phyloP scores from a whole-genome alignment of 2,113 vertebrate genomes.

The Atractosteus spatula region DNA sequence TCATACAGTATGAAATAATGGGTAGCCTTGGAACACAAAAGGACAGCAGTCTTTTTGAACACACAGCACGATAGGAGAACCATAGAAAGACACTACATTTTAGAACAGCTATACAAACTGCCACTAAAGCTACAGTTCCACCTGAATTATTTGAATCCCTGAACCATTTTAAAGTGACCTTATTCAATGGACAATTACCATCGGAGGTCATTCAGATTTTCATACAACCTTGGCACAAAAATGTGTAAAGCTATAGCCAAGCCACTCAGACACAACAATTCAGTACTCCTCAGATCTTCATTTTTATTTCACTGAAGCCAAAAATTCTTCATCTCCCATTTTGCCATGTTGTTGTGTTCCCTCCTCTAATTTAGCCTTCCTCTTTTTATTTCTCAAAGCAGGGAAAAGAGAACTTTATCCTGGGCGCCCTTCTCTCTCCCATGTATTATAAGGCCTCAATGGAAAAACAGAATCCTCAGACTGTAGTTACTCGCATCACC shows the following conservation, averaged over 20 bases:
- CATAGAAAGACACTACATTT: not conserved
- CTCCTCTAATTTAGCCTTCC: not conserved
- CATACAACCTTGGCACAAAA: not conserved
- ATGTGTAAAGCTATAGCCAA: not conserved
- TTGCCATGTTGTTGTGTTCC: not conserved
- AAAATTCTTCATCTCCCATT: not conserved
- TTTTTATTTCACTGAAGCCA: not conserved
- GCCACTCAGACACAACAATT: not conserved
- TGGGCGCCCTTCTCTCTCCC: not conserved
- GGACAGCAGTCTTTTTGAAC: too few relatives aligned
- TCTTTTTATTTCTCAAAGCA: slow-evolving; percentile 19
- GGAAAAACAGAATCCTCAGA: slow-evolving; percentile 68
- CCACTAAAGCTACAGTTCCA: not conserved
- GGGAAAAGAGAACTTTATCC: not conserved
- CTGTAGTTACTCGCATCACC: slow-evolving; percentile 98
- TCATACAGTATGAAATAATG: too few relatives aligned
- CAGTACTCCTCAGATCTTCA: not conserved
- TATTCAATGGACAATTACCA: not conserved
- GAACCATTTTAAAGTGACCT: not conserved
- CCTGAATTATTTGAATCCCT: slow-evolving; percentile 3
- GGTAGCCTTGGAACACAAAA: too few relatives aligned
- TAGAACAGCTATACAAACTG: not conserved
- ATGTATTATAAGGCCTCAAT: slow-evolving; percentile 61
- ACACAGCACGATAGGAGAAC: not conserved
- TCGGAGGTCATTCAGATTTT: not conserved